Evolutionary conservation across 2,888 invertebrate species (phyloP), one percentile per base, ranked within the genome.

Genomic region (Callosobruchus maculatus): DNA sequence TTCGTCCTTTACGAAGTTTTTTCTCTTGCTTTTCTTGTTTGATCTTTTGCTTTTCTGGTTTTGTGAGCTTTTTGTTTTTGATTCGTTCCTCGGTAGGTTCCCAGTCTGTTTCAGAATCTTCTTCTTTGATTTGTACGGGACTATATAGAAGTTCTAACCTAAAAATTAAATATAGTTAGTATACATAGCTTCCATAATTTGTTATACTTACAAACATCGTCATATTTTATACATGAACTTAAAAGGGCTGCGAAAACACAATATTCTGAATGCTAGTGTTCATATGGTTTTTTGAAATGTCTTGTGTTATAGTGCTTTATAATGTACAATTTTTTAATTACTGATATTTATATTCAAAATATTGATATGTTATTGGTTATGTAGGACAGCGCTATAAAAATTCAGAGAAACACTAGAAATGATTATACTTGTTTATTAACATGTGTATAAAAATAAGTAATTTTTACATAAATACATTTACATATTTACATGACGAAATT

Each of bases 61-160:
- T 78, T 20, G 71, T 68, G 3, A 74, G 13, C 74, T 76, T 76
- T 13, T 70, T 70, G n/a, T 74, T 78, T 76, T 75, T 78, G 20
- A 74, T 67, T 75, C 76, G 78, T 71, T 78, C 78, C 2, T 75
- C 74, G 21, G 74, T 71, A 3, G 78, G 75, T 26, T 77, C 74
- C 80, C 79, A 75, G 69, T 78, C 73, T 70, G 73, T 68, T 73
- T 78, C 77, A 9, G 78, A 77, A 71, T 77, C 78, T 31, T 76
- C 75, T 7, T 77, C 73, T 26, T 76, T 73, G 21, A 74, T 70
- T 71, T 71, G 70, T 22, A 67, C 72, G 7, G 74, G 73, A 20
- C 31, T 68, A 67, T 67, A 69, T 20, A 31, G 13, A 21, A n/a
- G 4, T 22, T 70, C 72, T 26, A 30, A 22, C 71, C 74, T 71